These are phyloP conservation scores for Macaria liturata DNA, from an alignment of 2,888 invertebrate species.

Conservation along the genomic window DNA sequence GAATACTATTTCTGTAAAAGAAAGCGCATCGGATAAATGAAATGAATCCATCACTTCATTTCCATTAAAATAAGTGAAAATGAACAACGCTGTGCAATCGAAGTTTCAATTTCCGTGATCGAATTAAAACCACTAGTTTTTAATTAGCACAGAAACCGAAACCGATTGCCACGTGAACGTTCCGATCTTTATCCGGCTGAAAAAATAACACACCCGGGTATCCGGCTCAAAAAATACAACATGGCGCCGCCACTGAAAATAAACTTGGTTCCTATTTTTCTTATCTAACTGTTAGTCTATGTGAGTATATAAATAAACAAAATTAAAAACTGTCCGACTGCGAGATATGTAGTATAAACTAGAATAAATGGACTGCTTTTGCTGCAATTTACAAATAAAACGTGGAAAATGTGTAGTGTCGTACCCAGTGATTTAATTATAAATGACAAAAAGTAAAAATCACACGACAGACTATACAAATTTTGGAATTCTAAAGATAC, in stretches of 20 bases:
- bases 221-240: slow-evolving; percentile 5
- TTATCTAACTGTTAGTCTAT: background rate
- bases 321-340: background rate
- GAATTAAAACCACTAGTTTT: slow-evolving; percentile 21
- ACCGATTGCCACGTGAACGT: slow-evolving; percentile 2
- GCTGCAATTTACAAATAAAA: too few species aligned
- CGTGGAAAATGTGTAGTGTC: too few species aligned
- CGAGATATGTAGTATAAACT: background rate
- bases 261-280: slow-evolving; percentile 3
- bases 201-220: slow-evolving; percentile 1
- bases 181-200: slow-evolving; percentile 1
- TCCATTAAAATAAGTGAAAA: slow-evolving; percentile 5
- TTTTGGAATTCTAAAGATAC: too few species aligned
- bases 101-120: slow-evolving; percentile 19
- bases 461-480: too few species aligned
- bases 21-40: too few species aligned
- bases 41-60: too few species aligned
- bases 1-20: too few species aligned
- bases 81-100: slow-evolving; percentile 6
- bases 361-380: background rate
- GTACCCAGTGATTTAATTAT: too few species aligned
- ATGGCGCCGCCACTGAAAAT: slow-evolving; percentile 1
- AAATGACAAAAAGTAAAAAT: too few species aligned
- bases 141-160: slow-evolving; percentile 11
- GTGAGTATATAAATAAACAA: background rate